Base-by-base conservation (phyloP, 2,888 invertebrate species). In the Antheraea yamamai region DNA sequence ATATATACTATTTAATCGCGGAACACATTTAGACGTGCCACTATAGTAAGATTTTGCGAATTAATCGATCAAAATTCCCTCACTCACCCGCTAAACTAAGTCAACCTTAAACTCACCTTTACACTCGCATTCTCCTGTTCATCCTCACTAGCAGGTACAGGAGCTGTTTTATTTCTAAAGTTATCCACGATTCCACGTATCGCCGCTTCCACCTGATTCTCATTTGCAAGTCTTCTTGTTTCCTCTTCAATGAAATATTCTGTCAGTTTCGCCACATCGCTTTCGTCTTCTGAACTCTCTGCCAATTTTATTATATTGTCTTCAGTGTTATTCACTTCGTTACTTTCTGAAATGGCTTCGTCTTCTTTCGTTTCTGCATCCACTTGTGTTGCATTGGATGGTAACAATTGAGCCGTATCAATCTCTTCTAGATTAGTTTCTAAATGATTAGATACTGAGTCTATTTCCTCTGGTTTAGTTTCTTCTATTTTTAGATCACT, bases 131-230 rank as follows among this genome's bases (percentile, higher is more conserved):
- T 92, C 73, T 89, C 91, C 72, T 83, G 84, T 55, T 88, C 89
- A 73, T 89, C 92, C n/a, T 84, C 85, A 61, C 81, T 81, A 10
- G 83, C 86, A 20, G 87, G 92, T 68, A 81, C 86, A 58, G 75
- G 74, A 20, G 73, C 72, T 58, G 80, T 87, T 77, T 91, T 92
- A 78, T 87, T 88, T 35, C 92, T 83, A 51, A 93, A 92, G 79
- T 94, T 93, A 78, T 91, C 92, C 74, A 94, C 78, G 75, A 92
- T 88, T 77, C 92, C 91, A 35, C 89, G 88, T 14, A 93, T 92
- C 16, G 89, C 84, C 76, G 86, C 85, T 75, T 88, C 88, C 35
- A 85, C 85, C 75, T 88, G 81, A 72, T 85, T 82, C 74, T 86
- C 84, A 61, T 84, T 83, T 77, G 76, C 30, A 26, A 23, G 39